Percentiles rank a stretch among this genome's conserved stretches.
Evolutionary conservation across 2,888 invertebrate species (phyloP).

Genomic region (Cynaeus angustus): DNA sequence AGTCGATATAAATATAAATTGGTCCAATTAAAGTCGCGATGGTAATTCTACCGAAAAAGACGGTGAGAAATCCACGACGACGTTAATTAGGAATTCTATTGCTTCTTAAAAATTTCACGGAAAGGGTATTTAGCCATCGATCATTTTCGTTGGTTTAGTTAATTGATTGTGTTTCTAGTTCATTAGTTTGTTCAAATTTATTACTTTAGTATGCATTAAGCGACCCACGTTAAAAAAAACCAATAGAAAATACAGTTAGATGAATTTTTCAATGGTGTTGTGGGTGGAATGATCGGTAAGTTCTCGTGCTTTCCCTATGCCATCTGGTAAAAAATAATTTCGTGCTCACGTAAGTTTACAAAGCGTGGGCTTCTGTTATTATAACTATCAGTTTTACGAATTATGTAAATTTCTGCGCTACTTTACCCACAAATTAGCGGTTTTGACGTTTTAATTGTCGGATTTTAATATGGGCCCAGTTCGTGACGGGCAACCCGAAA

Average conservation of each 20-base stretch:
- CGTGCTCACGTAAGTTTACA: constrained; percentile 12
- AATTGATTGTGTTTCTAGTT: constrained; percentile 49
- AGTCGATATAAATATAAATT: constrained; percentile 25
- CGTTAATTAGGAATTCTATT: constrained; percentile 35
- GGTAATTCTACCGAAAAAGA: constrained; percentile 22
- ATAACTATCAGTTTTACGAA: constrained; percentile 22
- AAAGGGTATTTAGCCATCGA: constrained; percentile 41
- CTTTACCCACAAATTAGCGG: constrained; percentile 36
- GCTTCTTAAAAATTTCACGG: constrained; percentile 32
- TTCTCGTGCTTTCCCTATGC: not conserved
- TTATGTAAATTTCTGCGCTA: constrained; percentile 40
- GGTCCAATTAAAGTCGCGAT: constrained; percentile 35
- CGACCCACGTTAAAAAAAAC: constrained; percentile 11
- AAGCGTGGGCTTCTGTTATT: constrained; percentile 18
- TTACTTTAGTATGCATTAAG: constrained; percentile 41
- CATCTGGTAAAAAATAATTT: constrained; percentile 23
- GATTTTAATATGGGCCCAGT: constrained; percentile 29
- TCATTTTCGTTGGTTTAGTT: constrained; percentile 49
- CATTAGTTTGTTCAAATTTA: constrained; percentile 52
- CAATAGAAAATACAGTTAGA: constrained; percentile 37
- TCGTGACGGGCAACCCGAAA: constrained; percentile 22
- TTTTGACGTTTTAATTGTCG: constrained; percentile 44
- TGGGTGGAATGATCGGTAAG: constrained; percentile 18
- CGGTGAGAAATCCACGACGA: constrained; percentile 9
- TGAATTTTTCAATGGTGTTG: constrained; percentile 28